Conservation (phyloP, 2,888 invertebrate genomes). For the Eilema depressum region DNA sequence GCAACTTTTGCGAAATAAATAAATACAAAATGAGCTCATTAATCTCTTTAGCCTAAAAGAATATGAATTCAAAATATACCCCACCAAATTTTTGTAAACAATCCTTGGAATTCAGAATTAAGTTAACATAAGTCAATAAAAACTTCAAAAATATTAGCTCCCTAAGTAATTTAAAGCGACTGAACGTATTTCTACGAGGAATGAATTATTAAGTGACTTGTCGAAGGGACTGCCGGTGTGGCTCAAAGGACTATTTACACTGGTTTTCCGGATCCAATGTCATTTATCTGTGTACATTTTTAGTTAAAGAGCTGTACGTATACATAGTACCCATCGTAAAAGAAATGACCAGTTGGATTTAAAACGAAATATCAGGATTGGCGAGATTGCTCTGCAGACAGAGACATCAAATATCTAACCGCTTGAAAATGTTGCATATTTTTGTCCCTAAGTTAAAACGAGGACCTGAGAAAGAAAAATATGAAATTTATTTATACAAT, state of each 20-base stretch:
- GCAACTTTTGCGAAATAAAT: background rate
- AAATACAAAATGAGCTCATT: background rate
- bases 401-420: too few relatives aligned
- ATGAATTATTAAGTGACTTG: slow-evolving; percentile 44
- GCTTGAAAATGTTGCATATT: too few relatives aligned
- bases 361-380: too few relatives aligned
- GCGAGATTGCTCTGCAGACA: too few relatives aligned
- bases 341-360: too few relatives aligned
- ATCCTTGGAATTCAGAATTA: background rate
- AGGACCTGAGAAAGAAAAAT: too few relatives aligned
- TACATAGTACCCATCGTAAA: too few relatives aligned
- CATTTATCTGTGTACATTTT: background rate
- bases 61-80: background rate
- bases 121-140: slow-evolving; percentile 1
- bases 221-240: slow-evolving; percentile 26
- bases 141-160: slow-evolving; percentile 17
- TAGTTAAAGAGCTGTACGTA: too few relatives aligned
- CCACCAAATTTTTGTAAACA: background rate
- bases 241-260: background rate
- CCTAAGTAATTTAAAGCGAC: slow-evolving; percentile 30
- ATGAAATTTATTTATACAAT: too few relatives aligned
- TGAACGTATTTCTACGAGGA: slow-evolving; percentile 28
- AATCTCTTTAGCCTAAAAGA: background rate
- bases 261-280: background rate
- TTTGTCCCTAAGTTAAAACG: too few relatives aligned